phyloP scores from a whole-genome alignment of 1,140 invertebrate genomes.

The Acromyrmex charruanus region DNA sequence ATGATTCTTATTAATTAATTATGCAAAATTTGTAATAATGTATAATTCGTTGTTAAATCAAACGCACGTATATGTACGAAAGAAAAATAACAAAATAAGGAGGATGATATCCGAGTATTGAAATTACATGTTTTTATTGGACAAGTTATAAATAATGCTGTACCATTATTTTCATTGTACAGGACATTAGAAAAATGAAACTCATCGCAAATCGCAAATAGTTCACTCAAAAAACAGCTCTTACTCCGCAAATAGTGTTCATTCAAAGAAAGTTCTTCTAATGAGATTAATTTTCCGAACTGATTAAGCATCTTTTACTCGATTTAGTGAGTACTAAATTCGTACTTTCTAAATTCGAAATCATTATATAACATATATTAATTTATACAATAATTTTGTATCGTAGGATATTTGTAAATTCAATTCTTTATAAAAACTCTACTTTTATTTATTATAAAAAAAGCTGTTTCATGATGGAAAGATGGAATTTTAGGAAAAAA shows the following conservation, averaged over 20 bases:
- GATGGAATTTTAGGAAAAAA: not conserved
- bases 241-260: not conserved
- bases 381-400: not conserved
- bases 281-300: not conserved
- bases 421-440: not conserved
- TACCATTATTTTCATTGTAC: slow-evolving; percentile 40
- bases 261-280: not conserved
- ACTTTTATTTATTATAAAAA: not conserved
- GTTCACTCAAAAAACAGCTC: not conserved
- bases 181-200: slow-evolving; percentile 4
- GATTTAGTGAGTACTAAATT: not conserved
- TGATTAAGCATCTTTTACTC: not conserved
- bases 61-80: slow-evolving; percentile 11
- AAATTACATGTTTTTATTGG: slow-evolving; percentile 12
- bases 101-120: slow-evolving; percentile 79
- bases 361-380: not conserved
- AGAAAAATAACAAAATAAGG: slow-evolving; percentile 28
- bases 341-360: not conserved
- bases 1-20: slow-evolving; percentile 10
- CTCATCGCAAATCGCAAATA: not conserved
- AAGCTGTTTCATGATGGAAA: not conserved
- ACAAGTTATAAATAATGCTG: slow-evolving; percentile 35
- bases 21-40: not conserved
- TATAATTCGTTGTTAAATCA: slow-evolving; percentile 69
- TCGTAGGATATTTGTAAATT: not conserved